A percentile compares a stretch with the other conserved stretches of the same genome.
Conservation (phyloP, 2,888 invertebrate genomes). For the Ethmia dodecea region DNA sequence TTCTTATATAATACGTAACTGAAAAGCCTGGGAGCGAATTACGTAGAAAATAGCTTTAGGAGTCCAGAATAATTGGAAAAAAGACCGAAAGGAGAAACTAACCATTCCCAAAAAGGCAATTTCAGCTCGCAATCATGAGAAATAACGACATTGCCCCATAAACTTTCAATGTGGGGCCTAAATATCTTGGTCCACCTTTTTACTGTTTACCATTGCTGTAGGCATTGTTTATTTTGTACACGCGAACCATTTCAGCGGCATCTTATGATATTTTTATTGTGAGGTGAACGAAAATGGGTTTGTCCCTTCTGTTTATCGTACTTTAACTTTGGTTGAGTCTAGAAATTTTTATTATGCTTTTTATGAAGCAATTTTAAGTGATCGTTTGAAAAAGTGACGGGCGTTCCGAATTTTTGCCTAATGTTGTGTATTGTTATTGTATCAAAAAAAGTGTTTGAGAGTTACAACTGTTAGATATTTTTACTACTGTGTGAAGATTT, state of each 20-base stretch:
- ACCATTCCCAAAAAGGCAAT: constrained; percentile 38
- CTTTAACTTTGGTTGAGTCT: constrained; percentile 38
- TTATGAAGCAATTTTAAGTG: constrained; percentile 18
- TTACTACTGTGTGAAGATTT: not conserved
- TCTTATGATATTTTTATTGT: constrained; percentile 48
- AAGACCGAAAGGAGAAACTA: constrained; percentile 24
- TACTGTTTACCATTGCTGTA: constrained; percentile 9
- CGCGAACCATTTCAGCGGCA: constrained; percentile 34
- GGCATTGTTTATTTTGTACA: constrained; percentile 46
- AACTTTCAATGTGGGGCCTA: constrained; percentile 45
- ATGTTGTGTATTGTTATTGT: constrained; percentile 9
- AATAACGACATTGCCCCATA: constrained; percentile 51
- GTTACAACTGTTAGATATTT: constrained; percentile 5
- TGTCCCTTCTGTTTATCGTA: constrained; percentile 40
- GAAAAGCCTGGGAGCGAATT: too few relatives aligned
- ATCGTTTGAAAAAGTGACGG: constrained; percentile 13
- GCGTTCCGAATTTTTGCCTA: constrained; percentile 18
- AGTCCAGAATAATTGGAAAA: constrained; percentile 8
- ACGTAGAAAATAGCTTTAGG: constrained; percentile 1
- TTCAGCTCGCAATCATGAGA: constrained; percentile 44
- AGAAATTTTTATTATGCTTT: constrained; percentile 41
- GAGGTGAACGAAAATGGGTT: constrained; percentile 34
- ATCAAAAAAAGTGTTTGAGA: constrained; percentile 1
- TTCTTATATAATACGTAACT: too few relatives aligned
- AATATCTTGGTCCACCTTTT: constrained; percentile 32